Conservation (phyloP, 2,888 invertebrate species). For the Drosophila aldrichi region DNA sequence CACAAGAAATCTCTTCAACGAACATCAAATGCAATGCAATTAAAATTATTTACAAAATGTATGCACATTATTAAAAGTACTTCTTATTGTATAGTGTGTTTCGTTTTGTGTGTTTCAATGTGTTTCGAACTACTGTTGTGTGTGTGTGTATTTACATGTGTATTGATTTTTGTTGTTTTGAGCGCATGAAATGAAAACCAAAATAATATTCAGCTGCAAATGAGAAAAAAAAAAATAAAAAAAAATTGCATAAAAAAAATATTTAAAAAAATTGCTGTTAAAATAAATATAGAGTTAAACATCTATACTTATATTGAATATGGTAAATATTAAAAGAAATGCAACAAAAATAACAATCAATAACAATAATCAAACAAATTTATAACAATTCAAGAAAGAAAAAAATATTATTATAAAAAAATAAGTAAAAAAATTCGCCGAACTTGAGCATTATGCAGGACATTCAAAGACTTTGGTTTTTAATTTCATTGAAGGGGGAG, state of each 20-base stretch:
- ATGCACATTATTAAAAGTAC: not conserved
- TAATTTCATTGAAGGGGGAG: not conserved
- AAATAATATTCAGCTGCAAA: slow-evolving; percentile 40
- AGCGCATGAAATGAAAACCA: slow-evolving; percentile 42
- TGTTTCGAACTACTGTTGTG: not conserved
- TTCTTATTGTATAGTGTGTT: slow-evolving; percentile 6
- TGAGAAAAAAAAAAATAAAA: slow-evolving; percentile 33
- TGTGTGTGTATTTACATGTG: slow-evolving; percentile 32
- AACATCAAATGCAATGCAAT: slow-evolving; percentile 15
- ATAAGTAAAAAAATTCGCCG: not conserved
- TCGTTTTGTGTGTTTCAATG: not conserved
- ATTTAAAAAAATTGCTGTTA: not conserved
- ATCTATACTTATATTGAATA: slow-evolving; percentile 6
- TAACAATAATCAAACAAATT: slow-evolving; percentile 17
- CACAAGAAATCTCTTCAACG: not conserved
- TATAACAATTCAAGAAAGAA: not conserved
- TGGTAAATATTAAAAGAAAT: slow-evolving; percentile 14
- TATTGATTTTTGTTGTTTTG: slow-evolving; percentile 9
- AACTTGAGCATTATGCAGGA: slow-evolving; percentile 20
- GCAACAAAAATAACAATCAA: not conserved
- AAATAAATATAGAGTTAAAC: slow-evolving; percentile 1
- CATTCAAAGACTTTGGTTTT: not conserved
- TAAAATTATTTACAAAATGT: not conserved
- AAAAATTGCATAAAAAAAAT: slow-evolving; percentile 3
- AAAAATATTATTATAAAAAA: not conserved